Conservation (phyloP, 2,797 vertebrate species). For the Hephaestus fuliginosus region DNA sequence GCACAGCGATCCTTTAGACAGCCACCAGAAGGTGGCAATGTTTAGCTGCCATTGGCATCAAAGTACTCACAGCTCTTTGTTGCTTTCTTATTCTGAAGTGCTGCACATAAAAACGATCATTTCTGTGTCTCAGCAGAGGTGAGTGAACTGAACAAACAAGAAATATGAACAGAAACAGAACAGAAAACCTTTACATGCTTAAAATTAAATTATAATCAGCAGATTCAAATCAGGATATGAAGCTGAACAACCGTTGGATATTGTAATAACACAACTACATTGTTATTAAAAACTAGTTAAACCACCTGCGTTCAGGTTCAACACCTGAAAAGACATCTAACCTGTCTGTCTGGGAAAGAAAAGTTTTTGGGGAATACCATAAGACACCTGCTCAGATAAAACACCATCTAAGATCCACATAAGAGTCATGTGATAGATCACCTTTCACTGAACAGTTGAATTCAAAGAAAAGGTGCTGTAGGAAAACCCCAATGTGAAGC, state of each 20-base stretch:
- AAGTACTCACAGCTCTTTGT: constrained; percentile 6
- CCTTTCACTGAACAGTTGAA: constrained; percentile 61
- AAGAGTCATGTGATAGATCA: constrained; percentile 34
- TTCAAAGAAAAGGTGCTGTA: constrained; percentile 29
- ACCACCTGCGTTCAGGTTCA: constrained; percentile 46
- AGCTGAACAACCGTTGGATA: constrained; percentile 11
- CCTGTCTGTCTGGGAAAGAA: constrained; percentile 12
- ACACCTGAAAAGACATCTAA: constrained; percentile 16
- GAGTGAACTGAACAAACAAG: constrained; percentile 18
- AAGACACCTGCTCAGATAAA: constrained; percentile 27
- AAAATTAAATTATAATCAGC: neutral
- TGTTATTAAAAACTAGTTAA: constrained; percentile 9
- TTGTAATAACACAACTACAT: neutral
- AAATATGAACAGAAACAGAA: neutral
- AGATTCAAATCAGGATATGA: constrained; percentile 17
- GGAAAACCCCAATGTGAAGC: constrained; percentile 64
- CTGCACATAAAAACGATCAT: neutral
- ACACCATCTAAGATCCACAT: neutral
- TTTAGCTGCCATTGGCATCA: constrained; percentile 59
- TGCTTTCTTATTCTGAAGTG: constrained; percentile 1
- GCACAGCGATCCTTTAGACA: neutral
- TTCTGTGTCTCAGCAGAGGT: constrained; percentile 6
- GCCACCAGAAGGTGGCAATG: constrained; percentile 75
- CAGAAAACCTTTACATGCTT: neutral
- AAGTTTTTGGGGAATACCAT: constrained; percentile 73